These are phyloP conservation scores for Troilus luridus DNA, from an alignment of 2,888 invertebrate genomes.

Conservation along the genomic window DNA sequence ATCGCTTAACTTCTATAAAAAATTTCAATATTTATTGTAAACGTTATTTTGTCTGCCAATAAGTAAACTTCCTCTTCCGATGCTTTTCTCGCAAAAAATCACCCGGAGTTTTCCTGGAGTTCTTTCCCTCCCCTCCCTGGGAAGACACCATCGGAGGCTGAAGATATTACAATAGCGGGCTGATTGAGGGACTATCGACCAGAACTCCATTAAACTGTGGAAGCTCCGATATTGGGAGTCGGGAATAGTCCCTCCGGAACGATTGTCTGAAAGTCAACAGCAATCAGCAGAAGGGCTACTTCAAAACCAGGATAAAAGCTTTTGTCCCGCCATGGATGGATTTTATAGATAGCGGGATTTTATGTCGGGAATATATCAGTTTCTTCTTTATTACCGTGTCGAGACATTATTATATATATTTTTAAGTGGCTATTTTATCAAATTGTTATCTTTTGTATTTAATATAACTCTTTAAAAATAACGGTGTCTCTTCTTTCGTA, in stretches of 20 bases:
- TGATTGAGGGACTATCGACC: constrained; percentile 42
- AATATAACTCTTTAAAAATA: too few relatives aligned
- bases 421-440: not conserved
- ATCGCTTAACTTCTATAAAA: not conserved
- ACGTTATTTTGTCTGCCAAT: not conserved
- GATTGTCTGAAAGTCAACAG: constrained; percentile 49
- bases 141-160: constrained; percentile 39
- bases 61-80: not conserved
- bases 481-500: too few relatives aligned
- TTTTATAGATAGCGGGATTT: constrained; percentile 19
- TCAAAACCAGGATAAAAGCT: constrained; percentile 47
- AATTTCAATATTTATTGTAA: not conserved
- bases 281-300: constrained; percentile 45
- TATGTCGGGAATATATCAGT: not conserved
- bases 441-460: too few relatives aligned
- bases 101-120: not conserved
- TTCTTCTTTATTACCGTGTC: not conserved
- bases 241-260: constrained; percentile 7
- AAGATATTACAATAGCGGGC: constrained; percentile 34
- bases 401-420: not conserved
- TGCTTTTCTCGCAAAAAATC: not conserved
- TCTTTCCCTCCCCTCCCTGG: not conserved
- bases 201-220: constrained; percentile 50
- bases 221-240: constrained; percentile 31
- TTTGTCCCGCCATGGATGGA: constrained; percentile 10